Conservation (phyloP, 2,888 invertebrate genomes). For the Herminia tarsipennalis region DNA sequence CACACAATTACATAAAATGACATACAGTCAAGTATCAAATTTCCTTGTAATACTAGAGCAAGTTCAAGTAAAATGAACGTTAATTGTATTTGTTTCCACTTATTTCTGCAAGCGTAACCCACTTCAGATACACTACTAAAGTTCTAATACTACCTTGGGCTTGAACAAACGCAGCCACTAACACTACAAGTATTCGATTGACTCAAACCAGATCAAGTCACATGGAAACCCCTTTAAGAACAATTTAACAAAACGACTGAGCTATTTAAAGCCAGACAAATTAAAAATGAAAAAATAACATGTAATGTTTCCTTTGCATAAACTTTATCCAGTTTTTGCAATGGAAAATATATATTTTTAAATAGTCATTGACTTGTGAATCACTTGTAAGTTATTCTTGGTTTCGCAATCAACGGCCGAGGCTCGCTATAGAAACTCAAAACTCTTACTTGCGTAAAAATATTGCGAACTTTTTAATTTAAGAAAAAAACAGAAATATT, state of each 20-base stretch:
- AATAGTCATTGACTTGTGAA: constrained; percentile 27
- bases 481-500: constrained; percentile 45
- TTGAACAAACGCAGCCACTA: constrained; percentile 32
- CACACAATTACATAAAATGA: no score
- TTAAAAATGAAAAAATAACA: constrained; percentile 11
- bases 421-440: constrained; percentile 15
- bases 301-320: constrained; percentile 16
- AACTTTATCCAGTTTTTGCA: constrained; percentile 20
- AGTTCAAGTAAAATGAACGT: constrained; percentile 7
- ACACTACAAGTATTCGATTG: constrained; percentile 34
- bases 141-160: constrained; percentile 29
- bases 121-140: constrained; percentile 33
- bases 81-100: constrained; percentile 25
- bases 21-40: no score
- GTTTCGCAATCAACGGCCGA: constrained; percentile 16
- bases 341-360: constrained; percentile 32
- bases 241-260: constrained; percentile 15
- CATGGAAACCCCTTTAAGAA: constrained; percentile 24
- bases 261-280: constrained; percentile 20
- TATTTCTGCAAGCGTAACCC: constrained; percentile 30
- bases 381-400: constrained; percentile 20
- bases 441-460: constrained; percentile 24
- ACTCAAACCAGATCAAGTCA: constrained; percentile 31
- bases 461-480: constrained; percentile 54
- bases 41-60: no score